phyloP scores from a whole-genome alignment of 2,797 vertebrate species.

The Synaphobranchus kaupii region DNA sequence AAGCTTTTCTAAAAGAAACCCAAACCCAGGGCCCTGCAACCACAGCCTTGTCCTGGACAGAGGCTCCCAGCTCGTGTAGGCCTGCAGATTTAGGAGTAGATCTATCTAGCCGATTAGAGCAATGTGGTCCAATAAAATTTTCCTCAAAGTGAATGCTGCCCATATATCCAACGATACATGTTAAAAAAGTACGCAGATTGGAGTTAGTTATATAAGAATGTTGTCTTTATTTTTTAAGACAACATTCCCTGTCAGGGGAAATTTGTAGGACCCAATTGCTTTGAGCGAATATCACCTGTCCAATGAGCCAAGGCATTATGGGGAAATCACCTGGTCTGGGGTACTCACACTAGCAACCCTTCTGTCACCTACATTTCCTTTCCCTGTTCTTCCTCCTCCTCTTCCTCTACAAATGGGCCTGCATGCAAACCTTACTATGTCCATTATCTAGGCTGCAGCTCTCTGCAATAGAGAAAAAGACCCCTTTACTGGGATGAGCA shows the following conservation, averaged over 20 bases:
- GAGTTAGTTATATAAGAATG: too few species aligned
- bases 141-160: background rate
- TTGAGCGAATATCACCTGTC: background rate
- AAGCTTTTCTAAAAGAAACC: background rate
- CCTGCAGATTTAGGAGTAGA: background rate
- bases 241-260: background rate
- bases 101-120: background rate
- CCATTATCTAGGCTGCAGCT: slow-evolving; percentile 50
- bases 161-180: background rate
- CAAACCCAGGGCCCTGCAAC: background rate
- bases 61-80: background rate
- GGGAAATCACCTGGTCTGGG: slow-evolving; percentile 40
- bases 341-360: slow-evolving; percentile 42
- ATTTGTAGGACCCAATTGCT: background rate
- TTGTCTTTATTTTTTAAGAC: too few species aligned
- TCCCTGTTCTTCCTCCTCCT: slow-evolving; percentile 47
- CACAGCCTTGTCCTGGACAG: background rate
- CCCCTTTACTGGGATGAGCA: too few species aligned
- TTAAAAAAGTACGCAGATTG: too few species aligned
- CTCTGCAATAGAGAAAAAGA: slow-evolving; percentile 51
- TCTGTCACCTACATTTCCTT: slow-evolving; percentile 53
- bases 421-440: slow-evolving; percentile 42
- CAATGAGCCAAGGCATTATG: background rate
- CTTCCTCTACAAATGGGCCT: slow-evolving; percentile 44
- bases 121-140: background rate